Evolutionary conservation across 2,888 invertebrate species (phyloP).

Genomic region (Iselma pallidipennis): DNA sequence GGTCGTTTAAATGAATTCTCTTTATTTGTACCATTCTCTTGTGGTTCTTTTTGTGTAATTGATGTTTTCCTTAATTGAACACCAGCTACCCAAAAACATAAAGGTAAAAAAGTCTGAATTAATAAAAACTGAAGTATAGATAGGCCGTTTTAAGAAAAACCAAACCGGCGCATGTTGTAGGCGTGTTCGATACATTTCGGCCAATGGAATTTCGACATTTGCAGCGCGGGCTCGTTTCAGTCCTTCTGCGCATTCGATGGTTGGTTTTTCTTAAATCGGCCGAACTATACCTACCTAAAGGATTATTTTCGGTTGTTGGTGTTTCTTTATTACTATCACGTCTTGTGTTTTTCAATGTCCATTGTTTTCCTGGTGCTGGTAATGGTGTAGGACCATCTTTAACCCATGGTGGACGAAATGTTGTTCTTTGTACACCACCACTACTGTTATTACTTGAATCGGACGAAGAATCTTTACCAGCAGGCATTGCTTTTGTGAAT

Average conservation of each 20-base stretch:
- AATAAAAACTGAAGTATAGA: constrained; percentile 41
- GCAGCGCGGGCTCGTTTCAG: too few relatives aligned
- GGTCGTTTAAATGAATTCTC: constrained; percentile 50
- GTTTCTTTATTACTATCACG: constrained; percentile 35
- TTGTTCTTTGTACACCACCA: constrained; percentile 63
- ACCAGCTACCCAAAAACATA: too few relatives aligned
- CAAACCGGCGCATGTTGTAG: too few relatives aligned
- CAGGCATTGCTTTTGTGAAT: constrained; percentile 56
- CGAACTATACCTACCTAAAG: constrained; percentile 36
- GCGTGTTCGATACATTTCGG: too few relatives aligned
- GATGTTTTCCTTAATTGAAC: constrained; percentile 46
- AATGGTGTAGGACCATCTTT: constrained; percentile 65
- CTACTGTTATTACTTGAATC: constrained; percentile 58
- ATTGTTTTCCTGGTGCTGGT: constrained; percentile 63
- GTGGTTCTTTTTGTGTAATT: constrained; percentile 43
- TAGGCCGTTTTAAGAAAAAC: too few relatives aligned
- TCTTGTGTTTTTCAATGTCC: constrained; percentile 62
- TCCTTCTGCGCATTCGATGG: too few relatives aligned
- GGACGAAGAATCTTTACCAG: constrained; percentile 54
- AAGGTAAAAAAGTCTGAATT: background rate
- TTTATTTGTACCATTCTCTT: constrained; percentile 50
- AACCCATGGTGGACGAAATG: constrained; percentile 76
- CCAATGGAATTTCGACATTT: too few relatives aligned
- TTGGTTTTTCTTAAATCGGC: too few relatives aligned
- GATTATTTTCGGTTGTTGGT: constrained; percentile 31